Percentiles rank a stretch among this genome's conserved stretches.
Conservation (phyloP, 2,797 vertebrate genomes). For the Phoeniculus purpureus region DNA sequence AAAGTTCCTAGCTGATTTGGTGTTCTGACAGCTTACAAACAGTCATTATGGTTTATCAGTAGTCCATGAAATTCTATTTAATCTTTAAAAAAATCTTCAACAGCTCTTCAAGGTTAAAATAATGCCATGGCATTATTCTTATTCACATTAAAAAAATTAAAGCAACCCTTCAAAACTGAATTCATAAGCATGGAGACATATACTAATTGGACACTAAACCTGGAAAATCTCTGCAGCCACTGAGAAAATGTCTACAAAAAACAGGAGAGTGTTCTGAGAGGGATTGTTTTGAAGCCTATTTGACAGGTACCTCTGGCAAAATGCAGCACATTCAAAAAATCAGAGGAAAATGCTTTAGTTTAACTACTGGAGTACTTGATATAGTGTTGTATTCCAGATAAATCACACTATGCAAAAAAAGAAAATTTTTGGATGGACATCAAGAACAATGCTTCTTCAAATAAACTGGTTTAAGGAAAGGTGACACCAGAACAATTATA, state of each 20-base stretch:
- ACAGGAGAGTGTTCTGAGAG: background rate
- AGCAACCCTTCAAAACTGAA: background rate
- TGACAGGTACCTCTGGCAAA: background rate
- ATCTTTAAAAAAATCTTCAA: background rate
- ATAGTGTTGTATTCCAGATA: background rate
- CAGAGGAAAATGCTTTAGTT: background rate
- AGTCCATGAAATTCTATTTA: background rate
- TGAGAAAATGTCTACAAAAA: conserved; percentile 42
- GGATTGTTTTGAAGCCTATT: background rate
- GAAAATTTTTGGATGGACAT: background rate
- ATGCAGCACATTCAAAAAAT: background rate
- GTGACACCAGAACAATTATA: background rate
- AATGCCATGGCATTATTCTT: background rate
- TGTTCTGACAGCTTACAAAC: background rate
- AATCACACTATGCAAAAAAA: background rate
- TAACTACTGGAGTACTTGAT: background rate
- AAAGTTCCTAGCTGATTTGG: background rate
- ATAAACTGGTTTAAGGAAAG: background rate
- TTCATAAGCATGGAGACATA: background rate
- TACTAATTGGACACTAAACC: conserved; percentile 51
- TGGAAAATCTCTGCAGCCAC: conserved; percentile 47
- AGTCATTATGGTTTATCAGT: background rate
- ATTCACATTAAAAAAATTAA: background rate
- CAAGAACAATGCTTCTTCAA: background rate
- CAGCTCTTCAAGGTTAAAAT: background rate